Evolutionary conservation across 2,113 vertebrate species (phyloP).

Genomic region (Gallinago paraguaiae): DNA sequence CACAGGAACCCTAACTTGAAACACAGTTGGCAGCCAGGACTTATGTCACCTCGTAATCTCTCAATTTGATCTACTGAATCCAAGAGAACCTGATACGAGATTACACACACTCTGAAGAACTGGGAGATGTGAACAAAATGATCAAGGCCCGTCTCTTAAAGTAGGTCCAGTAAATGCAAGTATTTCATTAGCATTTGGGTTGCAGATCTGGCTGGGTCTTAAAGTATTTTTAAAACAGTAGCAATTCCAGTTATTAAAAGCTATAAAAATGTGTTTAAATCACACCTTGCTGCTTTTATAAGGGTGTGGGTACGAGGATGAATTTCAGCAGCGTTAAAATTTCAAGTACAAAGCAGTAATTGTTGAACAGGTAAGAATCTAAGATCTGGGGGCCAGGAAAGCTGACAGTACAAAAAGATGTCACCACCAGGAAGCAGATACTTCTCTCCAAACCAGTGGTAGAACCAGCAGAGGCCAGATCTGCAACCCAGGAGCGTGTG

Average conservation of each 20-base stretch:
- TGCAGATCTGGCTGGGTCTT: not conserved
- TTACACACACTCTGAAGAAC: not conserved
- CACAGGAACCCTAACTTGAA: not conserved
- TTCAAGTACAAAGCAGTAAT: not conserved
- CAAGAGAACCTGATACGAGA: not conserved
- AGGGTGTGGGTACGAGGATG: not conserved
- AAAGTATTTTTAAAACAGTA: not conserved
- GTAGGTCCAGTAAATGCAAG: not conserved
- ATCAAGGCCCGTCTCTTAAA: not conserved
- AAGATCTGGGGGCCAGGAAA: not conserved
- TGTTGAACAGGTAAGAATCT: not conserved
- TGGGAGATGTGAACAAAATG: not conserved
- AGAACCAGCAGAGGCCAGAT: not conserved
- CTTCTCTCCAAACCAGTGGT: rapidly evolving
- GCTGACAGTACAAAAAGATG: not conserved
- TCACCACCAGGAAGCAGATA: not conserved
- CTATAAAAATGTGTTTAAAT: not conserved
- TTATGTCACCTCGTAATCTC: not conserved
- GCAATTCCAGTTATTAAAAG: not conserved
- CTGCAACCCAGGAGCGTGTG: not conserved
- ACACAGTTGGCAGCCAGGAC: not conserved
- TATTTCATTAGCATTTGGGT: not conserved
- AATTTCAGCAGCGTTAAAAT: not conserved
- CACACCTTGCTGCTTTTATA: not conserved
- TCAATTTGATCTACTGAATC: not conserved